phyloP scores from a whole-genome alignment of 2,113 vertebrate genomes.

The Marmota monax region DNA sequence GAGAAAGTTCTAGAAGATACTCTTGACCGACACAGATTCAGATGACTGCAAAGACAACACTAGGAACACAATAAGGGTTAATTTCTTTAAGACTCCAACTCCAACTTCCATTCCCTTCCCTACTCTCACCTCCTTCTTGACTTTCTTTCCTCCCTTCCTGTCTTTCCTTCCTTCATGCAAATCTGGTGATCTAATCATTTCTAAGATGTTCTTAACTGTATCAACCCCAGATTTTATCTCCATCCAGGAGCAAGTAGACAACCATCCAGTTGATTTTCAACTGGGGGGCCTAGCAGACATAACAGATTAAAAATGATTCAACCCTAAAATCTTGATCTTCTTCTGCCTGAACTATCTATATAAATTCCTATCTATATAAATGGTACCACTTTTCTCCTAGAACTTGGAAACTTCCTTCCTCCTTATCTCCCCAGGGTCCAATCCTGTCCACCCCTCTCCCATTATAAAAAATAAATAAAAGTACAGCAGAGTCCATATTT shows the following conservation, averaged over 20 bases:
- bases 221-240: neutral
- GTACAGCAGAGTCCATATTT: neutral
- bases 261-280: neutral
- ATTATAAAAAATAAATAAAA: too few species aligned
- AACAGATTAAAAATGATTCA: neutral
- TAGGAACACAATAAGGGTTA: neutral
- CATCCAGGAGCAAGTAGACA: neutral
- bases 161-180: neutral
- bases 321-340: neutral
- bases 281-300: neutral
- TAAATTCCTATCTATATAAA: neutral
- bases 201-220: neutral
- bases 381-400: neutral
- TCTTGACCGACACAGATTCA: neutral
- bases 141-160: neutral
- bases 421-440: too few species aligned
- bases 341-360: neutral
- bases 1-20: neutral
- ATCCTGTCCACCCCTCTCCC: too few species aligned
- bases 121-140: neutral
- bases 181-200: neutral
- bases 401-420: neutral
- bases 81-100: neutral
- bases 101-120: neutral
- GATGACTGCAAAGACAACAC: neutral